These are phyloP conservation scores for Dicranocentrus wangi DNA, from an alignment of 2,888 invertebrate species.

Conservation along the genomic window DNA sequence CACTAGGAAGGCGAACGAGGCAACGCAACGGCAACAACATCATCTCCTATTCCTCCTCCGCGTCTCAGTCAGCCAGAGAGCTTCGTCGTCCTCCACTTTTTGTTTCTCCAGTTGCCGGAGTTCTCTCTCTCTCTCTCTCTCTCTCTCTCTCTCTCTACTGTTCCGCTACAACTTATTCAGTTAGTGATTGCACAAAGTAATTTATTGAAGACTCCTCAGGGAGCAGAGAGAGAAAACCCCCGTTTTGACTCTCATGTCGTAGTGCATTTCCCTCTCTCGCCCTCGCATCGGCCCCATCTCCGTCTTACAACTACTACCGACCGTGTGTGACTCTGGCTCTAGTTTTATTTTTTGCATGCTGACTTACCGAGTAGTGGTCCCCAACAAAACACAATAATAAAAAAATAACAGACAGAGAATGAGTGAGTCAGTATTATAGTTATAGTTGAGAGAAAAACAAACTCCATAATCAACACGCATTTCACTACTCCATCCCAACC, in stretches of 20 bases:
- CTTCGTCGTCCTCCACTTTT: neutral
- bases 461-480: no score
- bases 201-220: constrained; percentile 65
- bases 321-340: neutral
- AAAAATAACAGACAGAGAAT: no score
- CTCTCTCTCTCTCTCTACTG: constrained; percentile 1
- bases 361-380: no score
- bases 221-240: constrained; percentile 39
- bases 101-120: constrained; percentile 30
- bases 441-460: no score
- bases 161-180: constrained; percentile 56
- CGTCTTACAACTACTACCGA: neutral
- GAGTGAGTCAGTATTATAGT: no score
- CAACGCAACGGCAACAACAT: no score
- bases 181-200: constrained; percentile 65
- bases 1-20: neutral
- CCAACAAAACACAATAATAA: no score
- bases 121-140: neutral
- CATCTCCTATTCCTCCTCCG: no score
- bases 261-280: neutral
- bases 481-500: no score
- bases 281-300: no score
- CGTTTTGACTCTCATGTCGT: neutral
- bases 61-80: neutral
- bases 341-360: constrained; percentile 21